Percentiles rank a stretch among this genome's conserved stretches.
These are phyloP conservation scores for Hiodon tergisus DNA, from an alignment of 2,113 vertebrate genomes.

Conservation along the genomic window DNA sequence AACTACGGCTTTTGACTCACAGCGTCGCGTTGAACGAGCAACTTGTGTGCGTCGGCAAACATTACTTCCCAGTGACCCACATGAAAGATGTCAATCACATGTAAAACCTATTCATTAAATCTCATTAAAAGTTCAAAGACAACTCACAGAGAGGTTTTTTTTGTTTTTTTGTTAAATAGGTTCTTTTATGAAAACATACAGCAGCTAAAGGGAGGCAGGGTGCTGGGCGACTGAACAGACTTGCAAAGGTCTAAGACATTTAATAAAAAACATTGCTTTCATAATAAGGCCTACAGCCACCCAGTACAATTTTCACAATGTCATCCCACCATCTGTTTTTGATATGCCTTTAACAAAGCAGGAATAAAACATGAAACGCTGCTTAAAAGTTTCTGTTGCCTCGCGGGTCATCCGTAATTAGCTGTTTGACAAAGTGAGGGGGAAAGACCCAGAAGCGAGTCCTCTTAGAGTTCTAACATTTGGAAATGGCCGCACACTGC, in stretches of 20 bases:
- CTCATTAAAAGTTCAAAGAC: conserved; percentile 16
- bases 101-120: conserved; percentile 26
- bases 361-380: conserved; percentile 37
- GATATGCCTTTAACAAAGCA: conserved; percentile 38
- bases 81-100: conserved; percentile 22
- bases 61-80: conserved; percentile 4
- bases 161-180: neutral
- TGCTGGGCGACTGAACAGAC: neutral
- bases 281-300: neutral
- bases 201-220: neutral
- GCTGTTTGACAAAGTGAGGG: conserved; percentile 46
- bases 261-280: neutral
- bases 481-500: neutral
- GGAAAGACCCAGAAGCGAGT: conserved; percentile 14
- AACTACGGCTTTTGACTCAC: neutral
- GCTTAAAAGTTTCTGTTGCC: conserved; percentile 36
- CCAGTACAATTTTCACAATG: conserved; percentile 34
- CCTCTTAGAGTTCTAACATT: neutral
- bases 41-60: conserved; percentile 20
- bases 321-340: conserved; percentile 36
- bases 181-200: conserved; percentile 16
- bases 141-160: neutral
- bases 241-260: neutral
- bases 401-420: conserved; percentile 56
- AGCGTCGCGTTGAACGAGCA: neutral